These are phyloP conservation scores for Bibio marci DNA, from an alignment of 2,888 invertebrate species.

Conservation along the genomic window DNA sequence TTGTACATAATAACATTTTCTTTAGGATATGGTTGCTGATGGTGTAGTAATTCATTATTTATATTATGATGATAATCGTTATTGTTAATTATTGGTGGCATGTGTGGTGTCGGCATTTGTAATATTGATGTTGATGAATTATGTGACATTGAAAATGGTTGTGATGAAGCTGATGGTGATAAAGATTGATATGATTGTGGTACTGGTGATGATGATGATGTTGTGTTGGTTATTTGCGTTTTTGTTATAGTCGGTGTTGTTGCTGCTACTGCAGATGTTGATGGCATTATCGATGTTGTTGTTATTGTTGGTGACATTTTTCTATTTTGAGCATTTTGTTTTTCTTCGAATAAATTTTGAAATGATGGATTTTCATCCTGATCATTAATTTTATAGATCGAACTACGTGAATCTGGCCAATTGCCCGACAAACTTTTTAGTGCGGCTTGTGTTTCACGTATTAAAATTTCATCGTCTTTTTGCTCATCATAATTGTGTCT, in stretches of 20 bases:
- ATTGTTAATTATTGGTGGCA: too few species aligned
- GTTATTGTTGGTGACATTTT: conserved; percentile 40
- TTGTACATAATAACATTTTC: conserved; percentile 44
- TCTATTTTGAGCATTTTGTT: conserved; percentile 36
- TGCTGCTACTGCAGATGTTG: too few species aligned
- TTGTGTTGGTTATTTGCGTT: too few species aligned
- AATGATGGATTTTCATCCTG: conserved; percentile 67
- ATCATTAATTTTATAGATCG: conserved; percentile 43
- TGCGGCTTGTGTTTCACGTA: conserved; percentile 77
- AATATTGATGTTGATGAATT: conserved; percentile 13
- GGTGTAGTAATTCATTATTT: too few species aligned
- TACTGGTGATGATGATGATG: too few species aligned
- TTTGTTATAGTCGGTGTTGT: too few species aligned
- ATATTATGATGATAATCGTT: too few species aligned
- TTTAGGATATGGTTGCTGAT: conserved; percentile 42
- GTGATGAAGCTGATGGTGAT: too few species aligned
- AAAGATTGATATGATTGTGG: too few species aligned
- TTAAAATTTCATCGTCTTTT: conserved; percentile 69
- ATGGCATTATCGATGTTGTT: conserved; percentile 1
- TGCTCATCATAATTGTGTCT: conserved; percentile 29
- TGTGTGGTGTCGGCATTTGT: too few species aligned
- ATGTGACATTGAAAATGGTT: conserved; percentile 20
- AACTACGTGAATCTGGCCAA: conserved; percentile 55
- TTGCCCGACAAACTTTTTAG: conserved; percentile 73
- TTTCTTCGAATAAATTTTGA: conserved; percentile 72